Evolutionary conservation across 2,113 vertebrate genomes (phyloP).

Genomic region (Platichthys flesus): DNA sequence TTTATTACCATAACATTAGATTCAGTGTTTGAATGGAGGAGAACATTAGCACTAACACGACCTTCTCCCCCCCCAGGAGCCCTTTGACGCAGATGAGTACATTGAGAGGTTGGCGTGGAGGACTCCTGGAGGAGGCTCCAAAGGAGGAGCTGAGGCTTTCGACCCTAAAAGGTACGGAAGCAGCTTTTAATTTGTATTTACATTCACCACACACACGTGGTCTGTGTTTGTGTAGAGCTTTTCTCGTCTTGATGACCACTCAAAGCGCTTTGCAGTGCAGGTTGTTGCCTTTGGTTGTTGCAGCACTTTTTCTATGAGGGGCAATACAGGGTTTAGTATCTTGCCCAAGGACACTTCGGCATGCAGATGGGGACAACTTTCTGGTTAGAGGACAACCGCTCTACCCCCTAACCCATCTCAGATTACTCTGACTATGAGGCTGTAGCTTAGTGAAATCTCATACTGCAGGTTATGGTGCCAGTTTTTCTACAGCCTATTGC

Average conservation of each 20-base stretch:
- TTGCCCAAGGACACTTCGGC: no score
- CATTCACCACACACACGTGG: neutral
- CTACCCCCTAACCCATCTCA: neutral
- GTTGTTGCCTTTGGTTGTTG: no score
- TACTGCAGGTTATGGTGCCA: neutral
- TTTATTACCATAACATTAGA: neutral
- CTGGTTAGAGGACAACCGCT: no score
- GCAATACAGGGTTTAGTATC: no score
- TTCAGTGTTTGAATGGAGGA: neutral
- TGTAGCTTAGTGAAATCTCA: no score
- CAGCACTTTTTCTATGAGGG: no score
- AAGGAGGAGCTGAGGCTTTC: constrained; percentile 95
- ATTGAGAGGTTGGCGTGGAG: constrained; percentile 98
- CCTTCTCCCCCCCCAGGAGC: constrained; percentile 84
- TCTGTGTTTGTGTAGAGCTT: no score
- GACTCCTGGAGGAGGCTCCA: constrained; percentile 96
- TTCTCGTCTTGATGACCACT: no score
- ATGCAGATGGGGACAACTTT: no score
- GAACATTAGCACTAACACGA: neutral
- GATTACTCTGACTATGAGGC: neutral
- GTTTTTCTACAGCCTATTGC: no score
- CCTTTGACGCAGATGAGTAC: constrained; percentile 99
- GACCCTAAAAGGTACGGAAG: constrained; percentile 93
- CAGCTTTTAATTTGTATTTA: neutral
- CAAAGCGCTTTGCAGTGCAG: no score